Conservation (phyloP, 2,888 invertebrate genomes). For the Melanargia galathea region DNA sequence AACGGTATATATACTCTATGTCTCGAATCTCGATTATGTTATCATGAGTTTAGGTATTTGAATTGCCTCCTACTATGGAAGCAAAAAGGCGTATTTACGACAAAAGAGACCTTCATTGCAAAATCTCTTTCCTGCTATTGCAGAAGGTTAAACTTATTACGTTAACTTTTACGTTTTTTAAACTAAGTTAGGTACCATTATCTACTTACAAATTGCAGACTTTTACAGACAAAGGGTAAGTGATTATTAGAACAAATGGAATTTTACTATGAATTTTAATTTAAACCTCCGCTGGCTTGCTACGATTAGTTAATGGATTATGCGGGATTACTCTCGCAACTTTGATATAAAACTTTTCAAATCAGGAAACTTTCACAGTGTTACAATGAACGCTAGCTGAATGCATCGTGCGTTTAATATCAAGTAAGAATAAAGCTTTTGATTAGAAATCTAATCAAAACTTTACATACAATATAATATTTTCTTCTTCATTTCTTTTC, state of each 20-base stretch:
- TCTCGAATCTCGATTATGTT: too few relatives aligned
- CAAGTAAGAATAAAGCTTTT: background rate
- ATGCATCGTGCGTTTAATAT: background rate
- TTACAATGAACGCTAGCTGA: background rate
- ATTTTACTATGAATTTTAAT: background rate
- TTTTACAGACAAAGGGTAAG: background rate
- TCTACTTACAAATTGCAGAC: background rate
- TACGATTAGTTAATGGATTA: constrained; percentile 4
- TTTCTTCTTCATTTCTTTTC: background rate
- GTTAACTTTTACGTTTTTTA: background rate
- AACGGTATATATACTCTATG: too few relatives aligned
- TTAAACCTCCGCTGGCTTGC: background rate
- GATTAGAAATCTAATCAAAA: background rate
- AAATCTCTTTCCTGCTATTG: too few relatives aligned
- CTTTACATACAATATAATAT: too few relatives aligned
- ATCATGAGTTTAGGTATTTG: too few relatives aligned
- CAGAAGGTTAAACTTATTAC: too few relatives aligned
- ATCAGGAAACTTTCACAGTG: background rate
- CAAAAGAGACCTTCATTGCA: too few relatives aligned
- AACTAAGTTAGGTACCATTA: background rate
- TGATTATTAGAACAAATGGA: background rate
- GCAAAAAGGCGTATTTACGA: too few relatives aligned
- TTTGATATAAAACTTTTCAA: constrained; percentile 8
- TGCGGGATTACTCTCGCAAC: background rate
- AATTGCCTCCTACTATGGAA: too few relatives aligned